Evolutionary conservation across 2,888 invertebrate genomes (phyloP), one percentile per base, ranked within the genome.

Genomic region (Deilephila porcellus): DNA sequence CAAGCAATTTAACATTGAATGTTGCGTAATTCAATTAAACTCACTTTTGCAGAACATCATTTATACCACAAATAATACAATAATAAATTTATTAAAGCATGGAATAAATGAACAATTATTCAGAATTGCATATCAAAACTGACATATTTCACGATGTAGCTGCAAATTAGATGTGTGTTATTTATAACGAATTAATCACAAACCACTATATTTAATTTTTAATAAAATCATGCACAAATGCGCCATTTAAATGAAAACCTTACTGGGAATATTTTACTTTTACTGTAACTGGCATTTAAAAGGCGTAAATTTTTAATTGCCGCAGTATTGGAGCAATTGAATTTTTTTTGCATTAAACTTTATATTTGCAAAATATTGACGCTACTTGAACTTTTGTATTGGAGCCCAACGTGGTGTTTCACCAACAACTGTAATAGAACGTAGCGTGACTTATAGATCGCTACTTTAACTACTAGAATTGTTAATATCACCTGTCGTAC

Each of bases 401-500:
- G 88, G 86, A 81, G 86, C 87, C 87, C 89, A 87, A 85, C 86
- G 84, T 85, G 87, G 85, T 86, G 74, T 83, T 75, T 76, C 74
- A 75, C 73, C 77, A 78, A 72, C 72, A 71, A 73, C 72, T 37
- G 74, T 76, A 67, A 74, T 77, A 80, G 25, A 29, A 76, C 77
- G 75, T 74, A 77, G 75, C 60, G 74, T 72, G 74, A 74, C 71
- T 71, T 75, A 71, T 73, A 76, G 72, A 72, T 74, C 72, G 74
- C 75, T 77, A 79, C 81, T 78, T 80, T 79, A 78, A 79, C 78
- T 74, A 76, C 73, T 78, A 34, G 77, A 80, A 80, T 77, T 76
- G 74, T 81, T 86, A 87, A 84, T 84, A 89, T 85, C 86, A 90
- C 90, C 88, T 90, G 86, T 83, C 92, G 75, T 93, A 94, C 94